Conservation (phyloP, 1,140 invertebrate species). For the Hyposmocoma kahamanoa region DNA sequence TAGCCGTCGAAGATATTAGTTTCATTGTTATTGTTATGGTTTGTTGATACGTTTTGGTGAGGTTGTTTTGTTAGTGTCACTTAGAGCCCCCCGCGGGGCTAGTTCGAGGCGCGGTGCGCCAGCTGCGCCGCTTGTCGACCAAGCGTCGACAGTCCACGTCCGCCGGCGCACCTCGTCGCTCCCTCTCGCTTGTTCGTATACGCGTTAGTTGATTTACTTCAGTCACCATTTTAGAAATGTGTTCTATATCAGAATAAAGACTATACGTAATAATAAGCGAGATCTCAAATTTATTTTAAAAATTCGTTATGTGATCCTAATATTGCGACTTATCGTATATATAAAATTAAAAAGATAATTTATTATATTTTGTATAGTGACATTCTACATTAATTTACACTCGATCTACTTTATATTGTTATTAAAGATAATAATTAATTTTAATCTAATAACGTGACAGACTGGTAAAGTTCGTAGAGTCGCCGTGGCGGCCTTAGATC, state of each 20-base stretch:
- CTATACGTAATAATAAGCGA: slow-evolving; percentile 71
- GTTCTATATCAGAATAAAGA: slow-evolving; percentile 71
- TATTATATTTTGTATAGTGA: slow-evolving; percentile 72
- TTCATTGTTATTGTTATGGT: slow-evolving; percentile 64
- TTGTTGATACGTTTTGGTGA: slow-evolving; percentile 51
- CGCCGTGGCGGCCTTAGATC: slow-evolving; percentile 69
- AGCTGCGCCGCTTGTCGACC: not conserved
- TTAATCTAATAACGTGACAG: slow-evolving; percentile 73
- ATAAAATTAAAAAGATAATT: slow-evolving; percentile 67
- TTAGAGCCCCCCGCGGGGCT: slow-evolving; percentile 26
- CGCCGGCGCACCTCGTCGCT: slow-evolving; percentile 9
- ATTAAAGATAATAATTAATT: slow-evolving; percentile 73
- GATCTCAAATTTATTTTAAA: slow-evolving; percentile 73
- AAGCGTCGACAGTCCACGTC: not conserved
- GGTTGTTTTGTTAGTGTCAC: slow-evolving; percentile 51
- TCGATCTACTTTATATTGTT: slow-evolving; percentile 68
- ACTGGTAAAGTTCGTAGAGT: slow-evolving; percentile 73
- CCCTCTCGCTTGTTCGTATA: slow-evolving; percentile 56
- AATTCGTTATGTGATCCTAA: slow-evolving; percentile 70
- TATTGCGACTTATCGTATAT: slow-evolving; percentile 66
- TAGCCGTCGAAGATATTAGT: slow-evolving; percentile 59
- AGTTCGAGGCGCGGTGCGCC: slow-evolving; percentile 28
- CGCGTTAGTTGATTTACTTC: slow-evolving; percentile 58
- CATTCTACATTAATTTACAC: slow-evolving; percentile 72
- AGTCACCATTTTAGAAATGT: slow-evolving; percentile 63